phyloP scores from a whole-genome alignment of 2,797 vertebrate species.

The Peromyscus aztecus region DNA sequence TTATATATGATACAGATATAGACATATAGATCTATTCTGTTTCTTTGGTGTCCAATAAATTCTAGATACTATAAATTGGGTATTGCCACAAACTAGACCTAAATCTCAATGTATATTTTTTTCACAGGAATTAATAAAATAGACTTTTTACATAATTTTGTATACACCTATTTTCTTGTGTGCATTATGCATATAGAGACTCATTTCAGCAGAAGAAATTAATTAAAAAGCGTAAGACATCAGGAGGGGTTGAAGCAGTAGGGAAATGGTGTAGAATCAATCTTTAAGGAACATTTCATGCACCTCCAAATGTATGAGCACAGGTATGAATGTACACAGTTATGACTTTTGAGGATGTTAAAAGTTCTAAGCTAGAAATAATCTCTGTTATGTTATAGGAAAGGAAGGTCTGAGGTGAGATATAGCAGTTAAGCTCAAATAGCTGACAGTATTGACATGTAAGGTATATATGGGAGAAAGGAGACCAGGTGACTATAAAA shows the following conservation, averaged over 20 bases:
- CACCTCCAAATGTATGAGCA: not conserved
- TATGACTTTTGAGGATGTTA: not conserved
- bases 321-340: not conserved
- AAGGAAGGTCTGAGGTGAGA: not conserved
- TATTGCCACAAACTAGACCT: not conserved
- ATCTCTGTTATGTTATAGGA: not conserved
- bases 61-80: not conserved
- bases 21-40: not conserved
- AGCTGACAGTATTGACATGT: not conserved
- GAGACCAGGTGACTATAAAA: not conserved
- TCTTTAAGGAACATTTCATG: not conserved
- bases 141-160: not conserved
- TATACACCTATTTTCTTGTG: not conserved
- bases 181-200: not conserved
- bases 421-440: not conserved
- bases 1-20: not conserved
- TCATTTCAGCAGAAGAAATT: too few species aligned
- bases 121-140: not conserved
- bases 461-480: not conserved
- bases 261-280: not conserved
- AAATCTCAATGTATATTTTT: not conserved
- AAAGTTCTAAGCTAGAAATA: not conserved
- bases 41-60: not conserved
- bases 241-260: too few species aligned
- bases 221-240: not conserved